phyloP scores from a whole-genome alignment of 2,888 invertebrate genomes.

The Lamproptera curius region DNA sequence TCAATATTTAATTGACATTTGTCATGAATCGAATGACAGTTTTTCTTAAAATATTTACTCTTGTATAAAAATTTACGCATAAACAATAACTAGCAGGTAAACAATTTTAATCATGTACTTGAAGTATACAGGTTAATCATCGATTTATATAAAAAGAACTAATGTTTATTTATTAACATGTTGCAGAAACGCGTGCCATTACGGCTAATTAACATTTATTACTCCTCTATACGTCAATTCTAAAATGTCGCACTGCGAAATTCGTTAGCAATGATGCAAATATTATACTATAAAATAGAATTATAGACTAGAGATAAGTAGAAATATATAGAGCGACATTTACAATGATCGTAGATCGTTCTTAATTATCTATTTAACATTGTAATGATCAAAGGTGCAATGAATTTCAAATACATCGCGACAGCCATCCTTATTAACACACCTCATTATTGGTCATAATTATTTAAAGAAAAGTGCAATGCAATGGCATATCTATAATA shows the following conservation, averaged over 20 bases:
- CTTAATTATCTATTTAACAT: not conserved
- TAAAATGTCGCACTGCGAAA: not conserved
- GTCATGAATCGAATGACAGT: too few relatives aligned
- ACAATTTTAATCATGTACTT: not conserved
- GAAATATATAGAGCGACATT: not conserved
- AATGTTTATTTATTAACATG: conserved; percentile 5
- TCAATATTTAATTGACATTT: too few relatives aligned
- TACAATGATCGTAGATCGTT: not conserved
- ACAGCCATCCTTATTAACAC: too few relatives aligned
- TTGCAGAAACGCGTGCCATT: not conserved
- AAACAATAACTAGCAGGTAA: not conserved
- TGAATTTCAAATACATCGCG: too few relatives aligned
- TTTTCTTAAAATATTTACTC: too few relatives aligned
- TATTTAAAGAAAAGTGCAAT: too few relatives aligned
- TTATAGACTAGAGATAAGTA: not conserved
- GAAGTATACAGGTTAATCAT: too few relatives aligned
- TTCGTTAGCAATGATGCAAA: conserved; percentile 1
- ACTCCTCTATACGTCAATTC: not conserved
- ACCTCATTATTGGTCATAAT: too few relatives aligned
- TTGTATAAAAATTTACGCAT: too few relatives aligned
- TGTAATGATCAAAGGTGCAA: not conserved
- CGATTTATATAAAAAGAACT: not conserved
- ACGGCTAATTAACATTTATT: not conserved
- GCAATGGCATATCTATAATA: too few relatives aligned
- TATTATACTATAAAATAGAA: not conserved